Base-by-base conservation (phyloP, 2,113 vertebrate genomes). In the Gavia stellata region DNA sequence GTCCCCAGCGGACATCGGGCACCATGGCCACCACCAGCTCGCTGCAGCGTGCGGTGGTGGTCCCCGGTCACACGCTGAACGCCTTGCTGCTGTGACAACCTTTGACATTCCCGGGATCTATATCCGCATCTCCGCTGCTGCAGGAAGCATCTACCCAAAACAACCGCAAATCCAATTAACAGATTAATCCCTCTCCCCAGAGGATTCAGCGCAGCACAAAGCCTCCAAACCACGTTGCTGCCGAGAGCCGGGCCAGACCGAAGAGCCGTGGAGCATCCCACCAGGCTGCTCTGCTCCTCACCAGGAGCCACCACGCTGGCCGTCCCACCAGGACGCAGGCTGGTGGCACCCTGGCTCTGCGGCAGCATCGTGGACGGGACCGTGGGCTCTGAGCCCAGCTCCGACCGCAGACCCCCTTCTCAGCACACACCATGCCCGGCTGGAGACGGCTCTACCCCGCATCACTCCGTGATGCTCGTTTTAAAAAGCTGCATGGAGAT, bases 81-180 rank as follows among this genome's bases (percentile, higher is more conserved):
- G 6, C n/a, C n/a, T n/a, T n/a, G n/a, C n/a, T n/a, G n/a, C n/a
- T 7, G 29, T 0, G 4, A 16, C 0, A 19, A 86, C 94, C 94
- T 63, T 5, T 40, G 86, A 50, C 67, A 67, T 56, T 55, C 4
- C 2, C 4, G 3, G 78, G 52, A 87, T 96, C 95, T 55, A 2
- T 7, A 42, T 26, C 89, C 34, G 34, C 62, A 24, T 18, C 90
- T 70, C 73, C 2, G 11, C 72, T 21, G 63, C 86, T 20, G 74
- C 59, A 85, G 88, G 81, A 53, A 81, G 81, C 66, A 3, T 3
- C 81, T 34, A 10, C 95, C 59, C 36, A 26, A 86, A 91, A 23
- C 90, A 84, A 14, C 18, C 10, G 29, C 67, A 53, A 96, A 94
- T 79, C 95, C 95, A 92, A 86, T 93, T 75, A 95, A 42, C 52